A percentile compares a stretch with the other conserved stretches of the same genome.
phyloP scores from a whole-genome alignment of 1,140 invertebrate genomes.

The Halesus radiatus region DNA sequence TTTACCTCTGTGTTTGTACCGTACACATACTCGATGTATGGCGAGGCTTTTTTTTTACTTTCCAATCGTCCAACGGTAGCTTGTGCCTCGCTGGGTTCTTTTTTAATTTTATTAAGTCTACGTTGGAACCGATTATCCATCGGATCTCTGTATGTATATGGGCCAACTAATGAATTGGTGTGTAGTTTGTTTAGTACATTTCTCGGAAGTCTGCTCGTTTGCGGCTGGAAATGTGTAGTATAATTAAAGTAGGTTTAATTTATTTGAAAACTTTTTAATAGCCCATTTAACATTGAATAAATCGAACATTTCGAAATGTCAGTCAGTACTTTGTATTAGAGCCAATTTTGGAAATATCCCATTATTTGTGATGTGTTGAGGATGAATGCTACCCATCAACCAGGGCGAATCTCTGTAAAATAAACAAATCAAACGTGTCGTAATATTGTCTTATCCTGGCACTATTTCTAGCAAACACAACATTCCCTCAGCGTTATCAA shows the following conservation, averaged over 20 bases:
- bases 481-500: conserved; percentile 1
- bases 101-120: conserved; percentile 27
- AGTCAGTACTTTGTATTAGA: too few species aligned
- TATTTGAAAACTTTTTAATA: not conserved
- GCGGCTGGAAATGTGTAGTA: conserved; percentile 24
- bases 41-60: conserved; percentile 13
- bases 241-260: conserved; percentile 4
- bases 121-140: conserved; percentile 23
- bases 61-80: conserved; percentile 27
- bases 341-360: too few species aligned
- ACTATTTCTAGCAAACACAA: not conserved
- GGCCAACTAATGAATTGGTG: conserved; percentile 40
- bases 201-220: conserved; percentile 31
- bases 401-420: not conserved
- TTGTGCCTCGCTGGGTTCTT: not conserved
- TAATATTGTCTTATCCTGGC: not conserved
- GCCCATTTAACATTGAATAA: not conserved
- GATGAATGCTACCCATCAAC: too few species aligned
- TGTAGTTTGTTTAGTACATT: conserved; percentile 33
- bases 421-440: not conserved
- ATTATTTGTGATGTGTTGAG: too few species aligned
- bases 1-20: conserved; percentile 8
- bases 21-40: not conserved
- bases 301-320: not conserved
- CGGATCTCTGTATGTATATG: conserved; percentile 28